Evolutionary conservation across 2,888 invertebrate genomes (phyloP).

Genomic region (Tenthredo notha): DNA sequence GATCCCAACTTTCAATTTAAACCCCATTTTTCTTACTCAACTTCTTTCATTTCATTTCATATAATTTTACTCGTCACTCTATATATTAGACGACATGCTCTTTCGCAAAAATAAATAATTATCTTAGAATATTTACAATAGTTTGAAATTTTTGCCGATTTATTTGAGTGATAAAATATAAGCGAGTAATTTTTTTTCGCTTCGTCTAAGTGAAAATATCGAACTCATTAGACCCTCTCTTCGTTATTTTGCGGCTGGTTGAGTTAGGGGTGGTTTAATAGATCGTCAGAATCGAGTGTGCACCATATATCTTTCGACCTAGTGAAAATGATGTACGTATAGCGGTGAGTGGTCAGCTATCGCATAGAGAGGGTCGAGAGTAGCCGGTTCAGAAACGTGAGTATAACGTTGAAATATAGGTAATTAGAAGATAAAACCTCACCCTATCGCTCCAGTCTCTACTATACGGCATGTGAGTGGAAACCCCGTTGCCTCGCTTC

Average conservation of each 20-base stretch:
- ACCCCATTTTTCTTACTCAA: neutral
- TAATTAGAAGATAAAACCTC: conserved; percentile 40
- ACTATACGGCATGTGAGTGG: neutral
- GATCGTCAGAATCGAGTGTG: neutral
- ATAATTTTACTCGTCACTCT: neutral
- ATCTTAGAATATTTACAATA: no score
- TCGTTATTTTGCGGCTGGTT: neutral
- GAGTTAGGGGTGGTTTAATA: neutral
- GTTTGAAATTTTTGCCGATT: no score
- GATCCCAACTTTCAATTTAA: neutral
- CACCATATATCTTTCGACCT: neutral
- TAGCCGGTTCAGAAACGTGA: neutral
- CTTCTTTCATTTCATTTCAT: neutral
- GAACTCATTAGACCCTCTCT: neutral
- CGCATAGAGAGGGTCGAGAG: neutral
- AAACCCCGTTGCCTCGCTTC: conserved; percentile 30
- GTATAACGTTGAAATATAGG: conserved; percentile 39
- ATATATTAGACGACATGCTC: neutral
- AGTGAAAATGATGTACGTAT: neutral
- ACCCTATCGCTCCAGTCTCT: neutral
- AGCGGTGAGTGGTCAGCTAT: neutral
- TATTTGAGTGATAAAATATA: no score
- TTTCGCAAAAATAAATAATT: no score
- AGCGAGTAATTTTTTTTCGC: neutral
- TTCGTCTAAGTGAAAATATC: neutral